phyloP scores from a whole-genome alignment of 2,888 invertebrate species.

The Ametastegia equiseti region DNA sequence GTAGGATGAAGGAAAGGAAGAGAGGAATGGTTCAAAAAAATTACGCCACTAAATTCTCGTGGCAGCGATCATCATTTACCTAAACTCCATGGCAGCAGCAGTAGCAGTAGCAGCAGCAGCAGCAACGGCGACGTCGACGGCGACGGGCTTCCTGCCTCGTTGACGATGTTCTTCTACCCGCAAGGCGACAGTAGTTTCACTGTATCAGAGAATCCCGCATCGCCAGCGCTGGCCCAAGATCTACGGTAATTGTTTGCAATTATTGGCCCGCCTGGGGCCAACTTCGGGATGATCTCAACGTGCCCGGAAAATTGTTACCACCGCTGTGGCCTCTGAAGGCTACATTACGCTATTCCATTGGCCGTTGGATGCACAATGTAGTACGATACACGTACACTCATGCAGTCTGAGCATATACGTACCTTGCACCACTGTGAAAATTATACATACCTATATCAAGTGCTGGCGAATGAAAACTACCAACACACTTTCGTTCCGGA shows the following conservation, averaged over 20 bases:
- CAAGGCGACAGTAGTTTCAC: constrained; percentile 14
- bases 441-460: neutral
- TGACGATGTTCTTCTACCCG: constrained; percentile 21
- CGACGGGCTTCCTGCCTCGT: constrained; percentile 17
- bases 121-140: neutral
- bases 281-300: constrained; percentile 62
- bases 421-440: neutral
- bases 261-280: constrained; percentile 64
- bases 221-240: constrained; percentile 57
- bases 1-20: constrained; percentile 51
- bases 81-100: too few species aligned
- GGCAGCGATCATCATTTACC: constrained; percentile 71
- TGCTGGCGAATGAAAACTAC: too few species aligned
- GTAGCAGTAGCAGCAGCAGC: constrained; percentile 43
- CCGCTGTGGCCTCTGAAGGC: constrained; percentile 46
- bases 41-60: constrained; percentile 69
- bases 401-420: too few species aligned
- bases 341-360: neutral
- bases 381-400: too few species aligned
- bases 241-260: constrained; percentile 67
- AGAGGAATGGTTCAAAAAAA: constrained; percentile 64
- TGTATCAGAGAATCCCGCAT: neutral
- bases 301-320: constrained; percentile 61
- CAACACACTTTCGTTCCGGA: too few species aligned
- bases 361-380: neutral